These are phyloP conservation scores for Tortricodes alternella DNA, from an alignment of 2,888 invertebrate genomes.

Conservation along the genomic window DNA sequence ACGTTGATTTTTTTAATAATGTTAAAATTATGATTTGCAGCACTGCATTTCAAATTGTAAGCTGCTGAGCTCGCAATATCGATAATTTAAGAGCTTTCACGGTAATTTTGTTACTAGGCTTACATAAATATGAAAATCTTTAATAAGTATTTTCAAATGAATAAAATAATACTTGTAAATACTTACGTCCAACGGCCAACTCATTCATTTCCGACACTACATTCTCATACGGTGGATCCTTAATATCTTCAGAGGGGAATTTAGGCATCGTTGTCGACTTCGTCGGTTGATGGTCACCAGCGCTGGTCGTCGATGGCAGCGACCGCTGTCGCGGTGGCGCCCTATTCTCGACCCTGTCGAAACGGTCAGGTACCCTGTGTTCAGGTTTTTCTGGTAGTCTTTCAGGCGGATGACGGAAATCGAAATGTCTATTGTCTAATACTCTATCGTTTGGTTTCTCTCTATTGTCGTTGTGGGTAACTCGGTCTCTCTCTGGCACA, in stretches of 20 bases:
- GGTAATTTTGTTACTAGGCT: background rate
- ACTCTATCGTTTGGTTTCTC: slow-evolving; percentile 33
- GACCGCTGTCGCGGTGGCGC: slow-evolving; percentile 73
- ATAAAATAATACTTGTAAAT: slow-evolving; percentile 2
- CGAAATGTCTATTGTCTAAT: slow-evolving; percentile 38
- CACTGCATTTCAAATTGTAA: too few species aligned
- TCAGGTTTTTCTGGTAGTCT: slow-evolving; percentile 57
- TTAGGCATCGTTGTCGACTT: slow-evolving; percentile 84
- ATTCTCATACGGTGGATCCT: slow-evolving; percentile 74
- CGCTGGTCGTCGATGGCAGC: slow-evolving; percentile 63
- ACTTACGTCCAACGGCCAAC: slow-evolving; percentile 68
- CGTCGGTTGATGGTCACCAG: slow-evolving; percentile 65
- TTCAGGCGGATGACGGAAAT: slow-evolving; percentile 55
- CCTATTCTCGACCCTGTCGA: slow-evolving; percentile 54
- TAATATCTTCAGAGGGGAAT: slow-evolving; percentile 73
- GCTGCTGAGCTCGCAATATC: too few species aligned
- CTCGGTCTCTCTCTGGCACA: slow-evolving; percentile 26
- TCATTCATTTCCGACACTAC: slow-evolving; percentile 68
- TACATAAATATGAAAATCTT: background rate
- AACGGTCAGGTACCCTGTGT: slow-evolving; percentile 40
- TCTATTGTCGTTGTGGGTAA: slow-evolving; percentile 33
- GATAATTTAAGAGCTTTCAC: too few species aligned
- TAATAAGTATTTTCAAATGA: background rate
- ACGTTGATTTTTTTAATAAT: too few species aligned
- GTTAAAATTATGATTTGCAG: too few species aligned